Base-by-base conservation (phyloP, 92 coral and sea anemone species). In the Porites divaricata region DNA sequence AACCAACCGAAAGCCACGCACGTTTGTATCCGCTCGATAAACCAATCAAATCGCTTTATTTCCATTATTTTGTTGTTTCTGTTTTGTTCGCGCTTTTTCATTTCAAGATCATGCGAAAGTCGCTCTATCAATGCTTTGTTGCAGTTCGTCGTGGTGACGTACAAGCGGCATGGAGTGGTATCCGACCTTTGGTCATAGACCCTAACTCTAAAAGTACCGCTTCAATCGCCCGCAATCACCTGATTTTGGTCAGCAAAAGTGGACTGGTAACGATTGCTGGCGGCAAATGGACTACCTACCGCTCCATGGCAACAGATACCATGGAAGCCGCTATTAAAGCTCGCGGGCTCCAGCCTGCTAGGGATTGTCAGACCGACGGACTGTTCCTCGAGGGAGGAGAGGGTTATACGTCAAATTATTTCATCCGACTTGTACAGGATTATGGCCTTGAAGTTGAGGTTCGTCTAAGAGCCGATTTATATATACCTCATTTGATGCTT, bases 231-330 rank as follows among this genome's bases (percentile, higher is more conserved):
- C 98, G 99, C 52, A 96, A 96, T 81, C 99, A 96, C 76, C 95
- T 96, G 86, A 95, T 96, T 75, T 93, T 91, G 9, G 90, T 96
- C 75, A 93, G 98, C 65, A 93, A 93, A 50, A 92, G 98, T 62
- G 90, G 94, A 82, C 78, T 96, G 79, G 99, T 96, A 20, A 96
- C 99, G 35, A 95, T 96, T 49, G 99, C 98, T 49, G 99, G 99
- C 3, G 99, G 99, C 10, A 96, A 96, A 74, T 96, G 99, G 99
- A 96, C 99, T 17, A 96, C 99, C 6, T 96, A 96, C 81, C 90
- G 99, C 59, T 92, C 99, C 20, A 96, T 96, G 99, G 92, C 99
- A 6, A 64, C 74, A 9, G 99, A 96, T 58, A 96, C 99, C 52
- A 91, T 96, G 79, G 97, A 96, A 67, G 96, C 96, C 15, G 95